These are phyloP conservation scores for Drosophila testacea DNA, from an alignment of 2,888 invertebrate species.

Conservation along the genomic window DNA sequence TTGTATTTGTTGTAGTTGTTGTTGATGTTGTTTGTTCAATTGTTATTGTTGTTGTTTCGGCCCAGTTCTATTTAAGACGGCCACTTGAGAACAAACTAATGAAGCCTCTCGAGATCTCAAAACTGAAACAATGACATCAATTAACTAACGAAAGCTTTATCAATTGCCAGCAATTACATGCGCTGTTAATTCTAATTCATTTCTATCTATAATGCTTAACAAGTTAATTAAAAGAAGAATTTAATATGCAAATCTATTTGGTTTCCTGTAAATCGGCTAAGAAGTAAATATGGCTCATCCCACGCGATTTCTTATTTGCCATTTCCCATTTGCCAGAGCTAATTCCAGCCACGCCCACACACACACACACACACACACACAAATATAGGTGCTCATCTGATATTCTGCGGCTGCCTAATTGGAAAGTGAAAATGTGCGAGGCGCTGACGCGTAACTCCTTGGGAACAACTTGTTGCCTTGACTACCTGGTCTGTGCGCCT, in stretches of 20 bases:
- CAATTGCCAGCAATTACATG: slow-evolving; percentile 12
- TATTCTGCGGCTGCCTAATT: slow-evolving; percentile 67
- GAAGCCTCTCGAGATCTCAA: slow-evolving; percentile 61
- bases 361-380: slow-evolving; percentile 4
- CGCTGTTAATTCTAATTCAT: neutral
- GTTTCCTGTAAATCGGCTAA: neutral
- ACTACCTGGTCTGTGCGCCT: slow-evolving; percentile 39
- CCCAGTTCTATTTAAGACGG: neutral
- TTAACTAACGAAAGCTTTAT: slow-evolving; percentile 6
- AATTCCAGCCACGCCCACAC: slow-evolving; percentile 10
- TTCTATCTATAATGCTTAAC: neutral
- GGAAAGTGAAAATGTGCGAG: slow-evolving; percentile 71
- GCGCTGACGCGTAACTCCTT: slow-evolving; percentile 75
- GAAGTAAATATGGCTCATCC: neutral
- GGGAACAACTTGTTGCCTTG: slow-evolving; percentile 74
- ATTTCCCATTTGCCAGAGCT: slow-evolving; percentile 15
- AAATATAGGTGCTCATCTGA: slow-evolving; percentile 21
- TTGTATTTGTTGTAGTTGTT: slow-evolving; percentile 9
- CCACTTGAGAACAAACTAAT: slow-evolving; percentile 54
- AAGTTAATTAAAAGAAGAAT: neutral
- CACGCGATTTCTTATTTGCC: neutral
- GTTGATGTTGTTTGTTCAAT: slow-evolving; percentile 7
- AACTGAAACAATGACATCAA: neutral
- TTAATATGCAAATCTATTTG: neutral
- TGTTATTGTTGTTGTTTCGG: slow-evolving; percentile 9